Base-by-base conservation (phyloP, 2,113 vertebrate species). In the Acanthisitta chloris region DNA sequence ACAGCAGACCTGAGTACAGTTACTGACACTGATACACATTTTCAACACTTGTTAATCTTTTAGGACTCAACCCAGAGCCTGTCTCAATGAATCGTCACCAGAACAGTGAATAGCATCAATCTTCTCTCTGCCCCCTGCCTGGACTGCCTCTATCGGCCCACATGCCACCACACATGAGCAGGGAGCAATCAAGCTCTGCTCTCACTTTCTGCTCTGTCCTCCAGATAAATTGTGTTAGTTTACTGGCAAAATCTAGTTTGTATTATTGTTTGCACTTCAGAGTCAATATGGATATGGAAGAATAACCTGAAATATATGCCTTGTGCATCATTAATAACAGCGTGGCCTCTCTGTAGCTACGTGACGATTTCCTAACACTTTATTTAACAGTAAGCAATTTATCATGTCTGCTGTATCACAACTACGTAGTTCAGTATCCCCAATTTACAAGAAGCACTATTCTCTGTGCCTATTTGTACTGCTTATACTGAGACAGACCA, bases 201-300 rank as follows among this genome's bases (percentile, higher is more conserved):
- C 42, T 66, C 9, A 9, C 57, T 90, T 86, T 93, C 69, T 88
- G 28, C 48, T 9, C 67, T 65, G 25, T 88, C n/a, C 82, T 93
- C 82, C 72, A 86, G 95, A 96, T 55, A 94, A 93, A 96, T 84
- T 84, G 72, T 92, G 85, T 86, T 96, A 92, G 95, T 94, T 96
- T 96, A 95, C 82, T 38, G 52, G 77, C 40, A 93, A 96, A 94
- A 88, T 84, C 81, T 84, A 72, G 86, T 81, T 92, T 94, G 69
- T 81, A 72, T 91, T 94, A 85, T 95, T 95, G 70, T 96, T 97
- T 96, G 61, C 73, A 72, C 86, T 96, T 92, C 72, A 48, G 65
- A 95, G 80, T 95, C 91, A 94, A 95, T 94, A 84, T 28, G 67
- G 88, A 94, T 88, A 96, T 84, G 93, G 90, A 96, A 95, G 88